Base-by-base conservation (phyloP, 2,888 invertebrate species). In the Hermaeophaga mercurialis region DNA sequence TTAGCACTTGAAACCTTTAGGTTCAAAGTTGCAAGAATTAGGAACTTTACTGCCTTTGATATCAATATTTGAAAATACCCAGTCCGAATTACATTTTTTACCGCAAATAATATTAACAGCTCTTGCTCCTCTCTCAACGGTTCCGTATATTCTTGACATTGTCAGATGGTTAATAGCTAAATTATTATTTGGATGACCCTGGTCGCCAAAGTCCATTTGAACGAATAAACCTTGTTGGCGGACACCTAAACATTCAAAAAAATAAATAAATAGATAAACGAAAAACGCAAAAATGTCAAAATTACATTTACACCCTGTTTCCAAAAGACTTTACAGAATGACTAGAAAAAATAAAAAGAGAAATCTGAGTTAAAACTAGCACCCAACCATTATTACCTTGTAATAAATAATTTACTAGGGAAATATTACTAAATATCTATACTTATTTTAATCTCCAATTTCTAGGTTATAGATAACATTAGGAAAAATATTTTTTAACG, bases 181-280 rank as follows among this genome's bases (percentile, higher is more conserved):
- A n/a, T 52, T 52, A 33, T 52, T 52, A 7, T 52, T 52, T 2
- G 17, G 28, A 17, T 43, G 43, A 5, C 52, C 52, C 2, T 8
- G 6, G 11, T 33, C 24, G 6, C 52, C 52, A 11, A 5, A 52
- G 22, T 52, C 52, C 52, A 52, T 52, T 34, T 52, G 34, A 6
- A 52, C 33, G 17, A 9, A 52, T 9, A 52, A 24, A 18, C 52
- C 52, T 34, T 43, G 43, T 26, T 43, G 43, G 2, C 43, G 24
- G 24, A 52, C 31, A 9, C 33, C 52, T 52, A 15, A 22, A 52
- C n/a, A n/a, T n/a, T n/a, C n/a, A n/a, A n/a, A n/a, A n/a, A n/a
- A n/a, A n/a, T n/a, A n/a, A n/a, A n/a, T n/a, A n/a, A n/a, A n/a
- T n/a, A n/a, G n/a, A n/a, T n/a, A n/a, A n/a, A n/a, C n/a, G n/a